phyloP scores from a whole-genome alignment of 2,113 vertebrate species.

The Regulus satrapa region DNA sequence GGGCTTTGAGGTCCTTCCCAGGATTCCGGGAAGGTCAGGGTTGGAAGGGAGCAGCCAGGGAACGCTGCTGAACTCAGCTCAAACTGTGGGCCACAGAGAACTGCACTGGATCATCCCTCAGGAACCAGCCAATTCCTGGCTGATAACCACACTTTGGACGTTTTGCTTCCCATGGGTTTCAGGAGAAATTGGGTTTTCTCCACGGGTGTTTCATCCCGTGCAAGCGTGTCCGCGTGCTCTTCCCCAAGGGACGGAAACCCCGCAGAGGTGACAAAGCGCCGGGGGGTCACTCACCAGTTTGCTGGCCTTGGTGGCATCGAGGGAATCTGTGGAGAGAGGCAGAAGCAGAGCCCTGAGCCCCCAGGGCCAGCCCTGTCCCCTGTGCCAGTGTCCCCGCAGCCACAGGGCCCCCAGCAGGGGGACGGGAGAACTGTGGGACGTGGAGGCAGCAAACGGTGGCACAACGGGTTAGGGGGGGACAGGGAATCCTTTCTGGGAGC shows the following conservation, averaged over 20 bases:
- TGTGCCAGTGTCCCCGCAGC: neutral
- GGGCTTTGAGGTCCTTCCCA: neutral
- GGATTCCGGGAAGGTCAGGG: neutral
- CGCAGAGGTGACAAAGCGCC: neutral
- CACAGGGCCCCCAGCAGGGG: neutral
- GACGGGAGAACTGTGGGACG: neutral
- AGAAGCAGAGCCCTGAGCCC: neutral
- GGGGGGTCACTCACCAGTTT: neutral
- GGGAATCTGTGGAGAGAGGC: neutral
- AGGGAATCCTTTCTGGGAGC: neutral
- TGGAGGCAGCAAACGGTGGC: neutral
- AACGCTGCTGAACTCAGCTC: fast-evolving
- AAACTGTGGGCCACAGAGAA: fast-evolving
- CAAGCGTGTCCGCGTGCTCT: fast-evolving
- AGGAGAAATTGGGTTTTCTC: fast-evolving
- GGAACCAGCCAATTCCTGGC: fast-evolving
- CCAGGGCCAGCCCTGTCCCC: neutral
- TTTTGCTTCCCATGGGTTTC: fast-evolving
- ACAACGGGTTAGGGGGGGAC: fast-evolving
- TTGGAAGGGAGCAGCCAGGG: neutral
- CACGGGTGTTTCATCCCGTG: fast-evolving
- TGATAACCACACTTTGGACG: neutral
- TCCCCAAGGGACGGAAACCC: neutral
- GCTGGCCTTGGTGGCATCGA: neutral
- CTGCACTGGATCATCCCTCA: neutral